Percentiles rank a stretch among this genome's conserved stretches.
Evolutionary conservation across 2,113 vertebrate genomes (phyloP).

Genomic region (Pedetes capensis): DNA sequence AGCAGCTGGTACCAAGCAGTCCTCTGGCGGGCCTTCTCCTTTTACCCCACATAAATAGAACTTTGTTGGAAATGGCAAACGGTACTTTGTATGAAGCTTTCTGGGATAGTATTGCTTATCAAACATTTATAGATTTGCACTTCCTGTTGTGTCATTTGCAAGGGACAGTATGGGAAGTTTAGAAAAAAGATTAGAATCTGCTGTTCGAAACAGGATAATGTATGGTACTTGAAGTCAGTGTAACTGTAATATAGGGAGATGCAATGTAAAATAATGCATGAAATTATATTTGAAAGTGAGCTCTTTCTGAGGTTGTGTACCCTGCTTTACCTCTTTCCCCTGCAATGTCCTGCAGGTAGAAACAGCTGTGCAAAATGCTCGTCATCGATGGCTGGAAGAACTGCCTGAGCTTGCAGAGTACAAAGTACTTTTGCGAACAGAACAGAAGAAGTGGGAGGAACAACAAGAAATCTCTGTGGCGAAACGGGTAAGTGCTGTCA

Average conservation of each 20-base stretch:
- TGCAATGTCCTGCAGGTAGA: conserved; percentile 86
- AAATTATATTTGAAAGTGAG: background rate
- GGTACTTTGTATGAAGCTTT: background rate
- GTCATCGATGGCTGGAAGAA: conserved; percentile 89
- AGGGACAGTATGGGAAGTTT: background rate
- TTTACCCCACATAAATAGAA: background rate
- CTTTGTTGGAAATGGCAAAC: background rate
- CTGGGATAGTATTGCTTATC: background rate
- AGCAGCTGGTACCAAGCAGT: background rate
- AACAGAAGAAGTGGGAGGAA: conserved; percentile 89
- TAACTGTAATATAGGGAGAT: background rate
- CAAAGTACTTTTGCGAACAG: conserved; percentile 85
- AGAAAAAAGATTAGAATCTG: background rate
- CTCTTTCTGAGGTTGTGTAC: background rate
- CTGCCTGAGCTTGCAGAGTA: conserved; percentile 90
- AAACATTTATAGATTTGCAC: background rate
- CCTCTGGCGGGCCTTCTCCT: background rate
- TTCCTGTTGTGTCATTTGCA: background rate
- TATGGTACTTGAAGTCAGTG: background rate
- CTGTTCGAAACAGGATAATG: background rate
- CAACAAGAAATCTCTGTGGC: conserved; percentile 80
- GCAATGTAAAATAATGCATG: background rate
- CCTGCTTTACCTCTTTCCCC: background rate
- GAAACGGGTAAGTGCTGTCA: conserved; percentile 82
- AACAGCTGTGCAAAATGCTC: conserved; percentile 89